Evolutionary conservation across 2,888 invertebrate genomes (phyloP).

Genomic region (Cylloceria caligata): DNA sequence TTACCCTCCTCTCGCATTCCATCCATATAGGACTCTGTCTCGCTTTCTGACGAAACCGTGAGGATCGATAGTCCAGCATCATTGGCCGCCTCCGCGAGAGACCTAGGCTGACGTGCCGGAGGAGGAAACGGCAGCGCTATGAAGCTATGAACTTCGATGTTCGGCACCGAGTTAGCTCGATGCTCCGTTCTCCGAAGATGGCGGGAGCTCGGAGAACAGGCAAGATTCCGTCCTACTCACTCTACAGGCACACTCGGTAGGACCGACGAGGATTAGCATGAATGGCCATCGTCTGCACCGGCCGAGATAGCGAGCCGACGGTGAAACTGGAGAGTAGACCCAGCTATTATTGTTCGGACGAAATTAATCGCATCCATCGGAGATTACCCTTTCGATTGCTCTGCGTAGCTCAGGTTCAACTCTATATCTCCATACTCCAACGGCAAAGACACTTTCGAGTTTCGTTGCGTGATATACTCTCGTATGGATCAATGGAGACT

Average conservation of each 20-base stretch:
- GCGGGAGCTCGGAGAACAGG: conserved; percentile 24
- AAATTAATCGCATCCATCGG: conserved; percentile 81
- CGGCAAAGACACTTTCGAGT: conserved; percentile 18
- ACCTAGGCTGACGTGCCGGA: conserved; percentile 57
- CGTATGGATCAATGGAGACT: not conserved
- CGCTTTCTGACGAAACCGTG: conserved; percentile 63
- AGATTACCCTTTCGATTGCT: conserved; percentile 78
- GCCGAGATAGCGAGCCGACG: conserved; percentile 77
- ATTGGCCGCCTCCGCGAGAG: conserved; percentile 72
- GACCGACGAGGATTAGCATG: conserved; percentile 78
- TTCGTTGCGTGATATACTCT: conserved; percentile 1
- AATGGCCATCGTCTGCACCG: conserved; percentile 80
- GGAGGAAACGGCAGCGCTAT: conserved; percentile 65
- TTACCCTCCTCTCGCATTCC: conserved; percentile 69
- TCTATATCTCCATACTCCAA: not conserved
- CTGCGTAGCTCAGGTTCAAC: conserved; percentile 68
- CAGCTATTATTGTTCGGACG: conserved; percentile 78
- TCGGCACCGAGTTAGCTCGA: conserved; percentile 39
- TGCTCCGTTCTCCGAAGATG: conserved; percentile 10
- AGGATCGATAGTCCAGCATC: conserved; percentile 82
- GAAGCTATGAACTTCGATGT: conserved; percentile 70
- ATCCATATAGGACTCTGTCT: conserved; percentile 6
- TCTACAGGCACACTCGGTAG: conserved; percentile 54
- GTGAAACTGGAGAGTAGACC: conserved; percentile 61
- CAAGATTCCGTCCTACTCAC: conserved; percentile 51